Percentiles rank a stretch among this genome's conserved stretches.
Conservation (phyloP, 2,888 invertebrate genomes). For the Loripinus fragilis region DNA sequence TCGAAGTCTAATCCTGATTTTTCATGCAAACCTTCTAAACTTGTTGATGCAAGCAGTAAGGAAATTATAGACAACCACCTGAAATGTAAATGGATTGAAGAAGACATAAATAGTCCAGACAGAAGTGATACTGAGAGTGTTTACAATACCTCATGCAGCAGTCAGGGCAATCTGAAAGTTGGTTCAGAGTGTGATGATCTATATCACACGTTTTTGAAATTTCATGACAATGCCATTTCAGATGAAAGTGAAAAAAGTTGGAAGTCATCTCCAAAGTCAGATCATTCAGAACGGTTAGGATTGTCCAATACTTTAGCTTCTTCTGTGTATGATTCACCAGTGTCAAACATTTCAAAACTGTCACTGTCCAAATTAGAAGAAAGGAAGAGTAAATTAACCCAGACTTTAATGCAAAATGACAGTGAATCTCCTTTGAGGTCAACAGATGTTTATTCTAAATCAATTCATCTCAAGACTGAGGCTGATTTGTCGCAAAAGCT, state of each 20-base stretch:
- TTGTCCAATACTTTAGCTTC: not conserved
- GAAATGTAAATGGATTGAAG: conserved; percentile 11
- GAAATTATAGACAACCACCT: not conserved
- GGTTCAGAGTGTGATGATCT: not conserved
- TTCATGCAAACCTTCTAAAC: not conserved
- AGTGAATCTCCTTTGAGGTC: not conserved
- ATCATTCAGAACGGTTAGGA: not conserved
- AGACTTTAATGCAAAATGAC: not conserved
- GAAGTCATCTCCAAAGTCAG: too few species aligned
- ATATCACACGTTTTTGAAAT: not conserved
- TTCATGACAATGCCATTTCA: not conserved
- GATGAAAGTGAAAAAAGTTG: too few species aligned
- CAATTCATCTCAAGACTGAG: not conserved
- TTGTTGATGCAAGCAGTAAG: not conserved
- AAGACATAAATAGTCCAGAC: not conserved
- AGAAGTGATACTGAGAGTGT: conserved; percentile 4
- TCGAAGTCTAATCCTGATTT: not conserved
- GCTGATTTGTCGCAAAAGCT: not conserved
- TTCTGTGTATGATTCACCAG: not conserved
- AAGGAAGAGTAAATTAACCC: not conserved
- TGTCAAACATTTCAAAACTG: not conserved
- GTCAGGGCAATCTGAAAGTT: not conserved
- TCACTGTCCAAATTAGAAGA: not conserved
- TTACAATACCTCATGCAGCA: not conserved
- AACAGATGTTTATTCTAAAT: not conserved